Evolutionary conservation across 2,113 vertebrate genomes (phyloP).

Genomic region (Chunga burmeisteri): DNA sequence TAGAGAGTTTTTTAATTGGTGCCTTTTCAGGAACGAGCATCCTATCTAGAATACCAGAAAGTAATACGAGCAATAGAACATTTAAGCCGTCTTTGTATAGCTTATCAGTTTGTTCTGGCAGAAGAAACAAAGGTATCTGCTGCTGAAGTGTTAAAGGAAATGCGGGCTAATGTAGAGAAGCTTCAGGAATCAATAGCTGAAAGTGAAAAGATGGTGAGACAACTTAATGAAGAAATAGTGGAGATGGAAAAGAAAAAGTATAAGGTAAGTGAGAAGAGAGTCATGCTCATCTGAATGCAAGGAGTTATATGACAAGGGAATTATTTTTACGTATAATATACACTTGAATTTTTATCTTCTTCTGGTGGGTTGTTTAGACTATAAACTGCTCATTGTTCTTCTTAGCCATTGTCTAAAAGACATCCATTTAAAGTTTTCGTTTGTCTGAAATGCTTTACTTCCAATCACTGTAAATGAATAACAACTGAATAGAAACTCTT

Average conservation of each 20-base stretch:
- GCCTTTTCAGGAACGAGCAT: constrained; percentile 81
- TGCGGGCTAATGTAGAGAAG: constrained; percentile 76
- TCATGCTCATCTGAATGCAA: background rate
- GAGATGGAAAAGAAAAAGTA: constrained; percentile 85
- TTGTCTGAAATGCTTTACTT: background rate
- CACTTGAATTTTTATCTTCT: background rate
- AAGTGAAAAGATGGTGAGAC: constrained; percentile 77
- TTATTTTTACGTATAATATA: background rate
- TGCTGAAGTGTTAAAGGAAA: constrained; percentile 78
- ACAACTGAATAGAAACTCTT: background rate
- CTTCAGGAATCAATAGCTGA: constrained; percentile 77
- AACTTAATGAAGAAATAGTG: constrained; percentile 80
- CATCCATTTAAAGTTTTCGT: background rate
- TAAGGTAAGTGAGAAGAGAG: constrained; percentile 73
- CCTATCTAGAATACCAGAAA: constrained; percentile 93
- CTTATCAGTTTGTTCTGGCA: constrained; percentile 86
- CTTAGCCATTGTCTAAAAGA: background rate
- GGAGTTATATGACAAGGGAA: background rate
- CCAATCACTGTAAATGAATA: background rate
- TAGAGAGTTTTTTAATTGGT: background rate
- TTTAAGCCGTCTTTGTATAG: constrained; percentile 82
- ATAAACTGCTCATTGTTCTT: background rate
- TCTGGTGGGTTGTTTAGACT: background rate
- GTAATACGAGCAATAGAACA: constrained; percentile 85
- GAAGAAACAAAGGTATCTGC: constrained; percentile 85